phyloP scores from a whole-genome alignment of 2,113 vertebrate genomes.

The Rhynchomys soricoides region DNA sequence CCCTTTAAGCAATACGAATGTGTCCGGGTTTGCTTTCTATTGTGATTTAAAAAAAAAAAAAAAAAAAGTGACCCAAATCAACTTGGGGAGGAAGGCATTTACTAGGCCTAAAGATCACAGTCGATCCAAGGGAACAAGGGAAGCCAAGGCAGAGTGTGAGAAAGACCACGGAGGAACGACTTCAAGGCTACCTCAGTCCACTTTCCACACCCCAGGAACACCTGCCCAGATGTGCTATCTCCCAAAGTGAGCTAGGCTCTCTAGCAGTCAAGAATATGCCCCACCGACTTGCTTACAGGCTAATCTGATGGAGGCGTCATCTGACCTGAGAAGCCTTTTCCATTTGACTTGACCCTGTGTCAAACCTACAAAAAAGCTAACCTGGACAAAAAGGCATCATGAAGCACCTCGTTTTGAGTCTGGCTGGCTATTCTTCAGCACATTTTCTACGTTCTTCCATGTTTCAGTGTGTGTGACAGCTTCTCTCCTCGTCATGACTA shows the following conservation, averaged over 20 bases:
- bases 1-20: slow-evolving; percentile 23
- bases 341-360: neutral
- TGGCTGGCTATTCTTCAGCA: neutral
- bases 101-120: neutral
- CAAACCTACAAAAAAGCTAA: neutral
- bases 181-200: neutral
- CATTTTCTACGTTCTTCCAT: neutral
- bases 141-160: neutral
- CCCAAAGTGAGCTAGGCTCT: neutral
- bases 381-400: neutral
- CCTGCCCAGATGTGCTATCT: too few relatives aligned
- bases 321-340: neutral
- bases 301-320: neutral
- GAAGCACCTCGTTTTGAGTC: neutral
- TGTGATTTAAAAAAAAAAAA: neutral
- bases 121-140: too few relatives aligned
- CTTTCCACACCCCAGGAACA: neutral
- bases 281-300: neutral
- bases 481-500: neutral
- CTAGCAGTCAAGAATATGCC: neutral
- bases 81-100: neutral
- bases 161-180: neutral
- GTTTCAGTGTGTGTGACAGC: neutral
- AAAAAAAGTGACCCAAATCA: neutral
- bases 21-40: neutral